Conservation (phyloP, 2,797 vertebrate genomes). For the Alcedo atthis region DNA sequence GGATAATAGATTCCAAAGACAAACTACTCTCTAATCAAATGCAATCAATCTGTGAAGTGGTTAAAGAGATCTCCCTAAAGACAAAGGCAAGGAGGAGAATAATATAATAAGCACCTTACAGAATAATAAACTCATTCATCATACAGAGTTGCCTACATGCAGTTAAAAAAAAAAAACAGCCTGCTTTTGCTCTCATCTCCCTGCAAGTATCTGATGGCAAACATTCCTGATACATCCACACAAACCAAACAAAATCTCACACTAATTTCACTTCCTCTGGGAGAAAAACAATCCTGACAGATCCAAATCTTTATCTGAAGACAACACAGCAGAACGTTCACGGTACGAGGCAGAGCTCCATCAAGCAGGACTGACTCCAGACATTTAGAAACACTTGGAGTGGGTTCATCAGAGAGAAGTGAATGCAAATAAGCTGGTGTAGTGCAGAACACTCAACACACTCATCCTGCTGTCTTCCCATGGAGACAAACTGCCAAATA, state of each 20-base stretch:
- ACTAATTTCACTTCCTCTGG: not conserved
- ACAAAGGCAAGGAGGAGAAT: constrained; percentile 28
- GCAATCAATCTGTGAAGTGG: constrained; percentile 46
- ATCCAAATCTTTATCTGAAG: not conserved
- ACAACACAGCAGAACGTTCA: not conserved
- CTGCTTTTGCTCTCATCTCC: constrained; percentile 8
- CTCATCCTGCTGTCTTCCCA: constrained; percentile 28
- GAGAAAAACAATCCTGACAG: constrained; percentile 13
- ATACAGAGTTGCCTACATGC: not conserved
- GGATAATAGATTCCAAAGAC: constrained; percentile 16
- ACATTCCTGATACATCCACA: not conserved
- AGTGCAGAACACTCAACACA: constrained; percentile 18
- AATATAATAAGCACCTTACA: constrained; percentile 46
- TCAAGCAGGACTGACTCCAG: not conserved
- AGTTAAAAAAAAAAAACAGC: not conserved
- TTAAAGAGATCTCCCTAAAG: constrained; percentile 47
- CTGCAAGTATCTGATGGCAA: not conserved
- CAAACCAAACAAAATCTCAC: not conserved
- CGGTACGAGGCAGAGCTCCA: not conserved
- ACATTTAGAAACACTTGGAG: not conserved
- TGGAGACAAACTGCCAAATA: not conserved
- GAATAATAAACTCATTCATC: constrained; percentile 61
- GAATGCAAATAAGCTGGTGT: not conserved
- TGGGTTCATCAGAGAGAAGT: not conserved
- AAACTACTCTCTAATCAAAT: constrained; percentile 47